These are phyloP conservation scores for Vimba vimba DNA, from an alignment of 2,113 vertebrate genomes.

Conservation along the genomic window DNA sequence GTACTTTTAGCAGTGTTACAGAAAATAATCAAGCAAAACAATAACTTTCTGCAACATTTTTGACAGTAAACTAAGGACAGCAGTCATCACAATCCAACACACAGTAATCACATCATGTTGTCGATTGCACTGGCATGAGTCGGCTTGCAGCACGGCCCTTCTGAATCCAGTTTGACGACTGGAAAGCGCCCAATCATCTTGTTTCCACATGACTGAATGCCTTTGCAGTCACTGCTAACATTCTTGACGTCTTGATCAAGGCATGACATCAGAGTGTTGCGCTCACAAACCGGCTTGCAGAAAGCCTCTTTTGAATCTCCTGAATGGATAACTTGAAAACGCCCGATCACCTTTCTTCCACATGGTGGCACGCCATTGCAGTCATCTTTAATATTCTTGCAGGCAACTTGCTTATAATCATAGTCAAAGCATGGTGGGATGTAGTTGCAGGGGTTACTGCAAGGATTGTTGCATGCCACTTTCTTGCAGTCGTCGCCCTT, in stretches of 20 bases:
- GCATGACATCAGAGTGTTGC: not conserved
- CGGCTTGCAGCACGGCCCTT: not conserved
- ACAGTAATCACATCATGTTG: not conserved
- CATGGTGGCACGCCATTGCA: not conserved
- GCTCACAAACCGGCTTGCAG: not conserved
- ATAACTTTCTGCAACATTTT: not conserved
- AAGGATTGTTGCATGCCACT: not conserved
- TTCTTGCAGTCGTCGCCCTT: too few relatives aligned
- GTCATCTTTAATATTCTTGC: not conserved
- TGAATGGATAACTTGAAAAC: not conserved
- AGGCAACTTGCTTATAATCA: too few relatives aligned
- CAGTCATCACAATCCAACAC: not conserved
- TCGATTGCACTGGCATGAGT: not conserved
- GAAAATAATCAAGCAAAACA: not conserved
- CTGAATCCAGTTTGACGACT: not conserved
- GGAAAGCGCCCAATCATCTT: not conserved
- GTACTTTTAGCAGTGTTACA: not conserved
- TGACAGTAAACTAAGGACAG: not conserved
- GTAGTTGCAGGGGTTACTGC: not conserved
- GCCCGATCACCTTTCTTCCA: not conserved
- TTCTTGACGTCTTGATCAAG: slow-evolving; percentile 6
- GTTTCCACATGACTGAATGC: not conserved
- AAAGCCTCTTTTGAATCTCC: not conserved
- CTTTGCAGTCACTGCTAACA: not conserved
- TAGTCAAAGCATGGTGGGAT: not conserved